Evolutionary conservation across 2,888 invertebrate species (phyloP), one percentile per base, ranked within the genome.

Genomic region (Apotomis turbidana): DNA sequence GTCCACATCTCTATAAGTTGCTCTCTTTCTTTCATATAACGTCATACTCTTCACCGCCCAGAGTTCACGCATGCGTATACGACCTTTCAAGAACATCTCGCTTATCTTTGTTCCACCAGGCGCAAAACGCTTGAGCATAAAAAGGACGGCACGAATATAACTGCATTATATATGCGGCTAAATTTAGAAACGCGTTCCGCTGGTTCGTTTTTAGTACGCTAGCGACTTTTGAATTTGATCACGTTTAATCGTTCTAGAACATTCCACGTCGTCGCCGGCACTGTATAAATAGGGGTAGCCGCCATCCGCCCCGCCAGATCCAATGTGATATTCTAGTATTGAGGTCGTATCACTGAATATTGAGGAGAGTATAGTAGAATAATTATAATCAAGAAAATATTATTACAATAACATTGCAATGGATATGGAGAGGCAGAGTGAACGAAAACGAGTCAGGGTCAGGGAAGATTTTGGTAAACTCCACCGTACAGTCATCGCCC

Each of bases 401-500:
- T 51, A 57, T 61, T 61, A 51, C 38, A 68, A 57, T 58, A 57
- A 41, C 9, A 60, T 54, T 15, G 55, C 44, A 71, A 67, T 71
- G 71, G 71, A 68, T 10, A 49, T 61, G 49, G 57, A 54, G 54
- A 67, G 15, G 51, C 61, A 12, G 55, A 62, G 10, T 57, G 12
- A 41, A 6, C 5, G 41, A 41, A 41, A 41, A 6, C 5, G 41
- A 41, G 41, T 41, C 6, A 68, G 72, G 61, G 27, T 60, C 67
- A 68, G 72, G 61, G 68, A 72, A 68, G 54, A 62, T 59, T 59
- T 68, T 62, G 44, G 58, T 62, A 58, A 54, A 58, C 58, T 57
- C 38, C 64, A 54, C 13, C 52, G 57, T 46, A 27, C 51, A 41
- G 71, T 72, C 72, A 72, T 72, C 72, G 72, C 72, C 72, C 68